phyloP scores from a whole-genome alignment of 2,797 vertebrate genomes.

The Meda fulgida region DNA sequence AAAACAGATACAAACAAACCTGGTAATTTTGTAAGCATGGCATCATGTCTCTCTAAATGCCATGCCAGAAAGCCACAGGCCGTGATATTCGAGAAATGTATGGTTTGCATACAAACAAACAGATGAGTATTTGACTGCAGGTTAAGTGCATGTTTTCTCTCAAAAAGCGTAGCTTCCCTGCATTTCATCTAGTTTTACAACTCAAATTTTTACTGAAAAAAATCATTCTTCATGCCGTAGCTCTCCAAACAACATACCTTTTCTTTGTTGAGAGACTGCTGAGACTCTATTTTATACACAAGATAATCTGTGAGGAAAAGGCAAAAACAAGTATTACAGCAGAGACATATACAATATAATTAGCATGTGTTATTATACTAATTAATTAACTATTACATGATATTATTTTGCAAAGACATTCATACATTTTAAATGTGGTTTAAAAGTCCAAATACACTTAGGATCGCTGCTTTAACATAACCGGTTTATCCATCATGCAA shows the following conservation, averaged over 20 bases:
- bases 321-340: background rate
- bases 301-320: slow-evolving; percentile 86
- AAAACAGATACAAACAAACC: slow-evolving; percentile 49
- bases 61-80: background rate
- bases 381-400: background rate
- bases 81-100: background rate
- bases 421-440: background rate
- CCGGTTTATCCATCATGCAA: background rate
- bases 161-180: background rate
- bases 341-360: background rate
- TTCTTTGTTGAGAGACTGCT: slow-evolving; percentile 96
- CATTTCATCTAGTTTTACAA: background rate
- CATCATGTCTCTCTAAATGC: background rate
- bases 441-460: background rate
- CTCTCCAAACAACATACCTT: slow-evolving; percentile 81
- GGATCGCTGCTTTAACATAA: background rate
- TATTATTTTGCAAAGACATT: background rate
- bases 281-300: slow-evolving; percentile 94
- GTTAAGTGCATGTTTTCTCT: background rate
- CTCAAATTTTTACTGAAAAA: background rate
- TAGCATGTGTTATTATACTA: no score
- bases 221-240: background rate
- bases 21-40: background rate
- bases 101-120: slow-evolving; percentile 6
- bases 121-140: slow-evolving; percentile 21